A percentile compares a stretch with the other conserved stretches of the same genome.
Evolutionary conservation across 2,888 invertebrate species (phyloP).

Genomic region (Tethea ocularis): DNA sequence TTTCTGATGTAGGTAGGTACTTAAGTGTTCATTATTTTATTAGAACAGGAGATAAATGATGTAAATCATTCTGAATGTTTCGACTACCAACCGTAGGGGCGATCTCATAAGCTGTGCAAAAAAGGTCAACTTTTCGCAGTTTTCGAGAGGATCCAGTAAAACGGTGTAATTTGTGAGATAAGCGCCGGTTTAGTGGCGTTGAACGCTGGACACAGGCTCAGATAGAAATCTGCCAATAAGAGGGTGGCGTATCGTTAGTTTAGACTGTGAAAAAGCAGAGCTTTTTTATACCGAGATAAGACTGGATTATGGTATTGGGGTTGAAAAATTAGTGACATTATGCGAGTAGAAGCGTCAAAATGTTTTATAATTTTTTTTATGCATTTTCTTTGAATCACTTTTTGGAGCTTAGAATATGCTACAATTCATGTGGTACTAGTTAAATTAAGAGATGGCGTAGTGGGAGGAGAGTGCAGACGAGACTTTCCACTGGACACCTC

Average conservation of each 20-base stretch:
- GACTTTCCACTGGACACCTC: slow-evolving; percentile 48
- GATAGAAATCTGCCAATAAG: slow-evolving; percentile 66
- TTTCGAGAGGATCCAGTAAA: slow-evolving; percentile 69
- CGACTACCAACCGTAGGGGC: slow-evolving; percentile 40
- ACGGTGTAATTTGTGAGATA: slow-evolving; percentile 77
- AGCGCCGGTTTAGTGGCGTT: slow-evolving; percentile 58
- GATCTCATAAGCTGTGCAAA: slow-evolving; percentile 52
- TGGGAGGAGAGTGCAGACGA: slow-evolving; percentile 25
- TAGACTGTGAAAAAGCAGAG: slow-evolving; percentile 34
- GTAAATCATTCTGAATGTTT: not conserved
- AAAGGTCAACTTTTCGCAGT: slow-evolving; percentile 62
- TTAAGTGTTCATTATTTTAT: too few relatives aligned
- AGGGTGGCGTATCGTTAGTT: slow-evolving; percentile 38
- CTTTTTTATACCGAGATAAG: slow-evolving; percentile 32
- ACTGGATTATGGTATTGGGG: slow-evolving; percentile 25
- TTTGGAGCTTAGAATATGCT: not conserved
- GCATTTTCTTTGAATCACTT: not conserved
- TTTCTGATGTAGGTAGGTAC: too few relatives aligned
- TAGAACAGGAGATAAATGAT: not conserved
- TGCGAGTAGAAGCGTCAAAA: not conserved
- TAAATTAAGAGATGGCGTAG: slow-evolving; percentile 6
- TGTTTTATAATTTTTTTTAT: not conserved
- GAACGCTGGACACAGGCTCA: slow-evolving; percentile 39
- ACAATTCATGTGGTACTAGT: slow-evolving; percentile 4
- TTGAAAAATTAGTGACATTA: slow-evolving; percentile 25